Conservation (phyloP, 2,113 vertebrate species). For the Coturnix japonica region DNA sequence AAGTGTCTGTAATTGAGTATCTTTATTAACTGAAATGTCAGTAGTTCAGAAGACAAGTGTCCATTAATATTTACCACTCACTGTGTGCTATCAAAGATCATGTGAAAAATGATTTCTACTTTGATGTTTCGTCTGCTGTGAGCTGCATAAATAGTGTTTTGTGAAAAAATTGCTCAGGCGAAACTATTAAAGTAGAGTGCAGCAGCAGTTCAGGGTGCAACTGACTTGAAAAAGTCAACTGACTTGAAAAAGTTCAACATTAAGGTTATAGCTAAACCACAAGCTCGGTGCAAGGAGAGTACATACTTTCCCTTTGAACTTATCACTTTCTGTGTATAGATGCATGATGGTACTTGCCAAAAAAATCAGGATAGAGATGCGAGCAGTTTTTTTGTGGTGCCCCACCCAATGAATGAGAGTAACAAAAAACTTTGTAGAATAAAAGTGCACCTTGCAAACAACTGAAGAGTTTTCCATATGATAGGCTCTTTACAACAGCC, state of each 20-base stretch:
- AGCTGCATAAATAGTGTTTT: neutral
- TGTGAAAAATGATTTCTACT: neutral
- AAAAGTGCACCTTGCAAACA: neutral
- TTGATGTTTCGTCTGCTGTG: neutral
- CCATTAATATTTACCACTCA: neutral
- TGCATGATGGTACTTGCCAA: neutral
- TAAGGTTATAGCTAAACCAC: neutral
- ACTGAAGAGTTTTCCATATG: neutral
- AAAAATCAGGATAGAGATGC: neutral
- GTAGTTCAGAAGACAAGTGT: constrained; percentile 6
- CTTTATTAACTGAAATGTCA: neutral
- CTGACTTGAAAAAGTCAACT: rapidly evolving
- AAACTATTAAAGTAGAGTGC: neutral
- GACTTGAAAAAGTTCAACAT: neutral
- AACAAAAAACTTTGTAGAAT: neutral
- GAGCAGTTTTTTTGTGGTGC: neutral
- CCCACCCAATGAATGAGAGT: neutral
- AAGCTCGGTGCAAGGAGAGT: neutral
- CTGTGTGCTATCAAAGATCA: neutral
- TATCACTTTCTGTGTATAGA: neutral
- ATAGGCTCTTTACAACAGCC: neutral
- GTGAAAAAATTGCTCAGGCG: neutral
- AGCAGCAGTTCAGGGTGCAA: neutral
- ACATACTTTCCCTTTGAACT: neutral
- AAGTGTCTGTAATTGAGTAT: neutral